Evolutionary conservation across 2,888 invertebrate species (phyloP).

Genomic region (Lucinisca nassula): DNA sequence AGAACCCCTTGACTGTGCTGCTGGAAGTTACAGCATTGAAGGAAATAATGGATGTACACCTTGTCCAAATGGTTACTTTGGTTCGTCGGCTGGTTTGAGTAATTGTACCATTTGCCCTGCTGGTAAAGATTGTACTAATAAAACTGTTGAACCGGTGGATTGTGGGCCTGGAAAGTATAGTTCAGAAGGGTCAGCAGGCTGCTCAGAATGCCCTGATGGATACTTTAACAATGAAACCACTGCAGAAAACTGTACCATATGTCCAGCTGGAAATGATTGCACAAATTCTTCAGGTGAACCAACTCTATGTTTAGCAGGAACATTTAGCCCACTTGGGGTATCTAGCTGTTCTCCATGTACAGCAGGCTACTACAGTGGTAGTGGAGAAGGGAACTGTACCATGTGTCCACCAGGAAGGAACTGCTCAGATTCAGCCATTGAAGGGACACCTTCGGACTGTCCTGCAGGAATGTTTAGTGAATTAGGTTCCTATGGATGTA

Average conservation of each 20-base stretch:
- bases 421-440: slow-evolving; percentile 45
- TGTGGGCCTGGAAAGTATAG: slow-evolving; percentile 71
- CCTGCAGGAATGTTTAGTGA: slow-evolving; percentile 79
- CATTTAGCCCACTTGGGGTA: slow-evolving; percentile 63
- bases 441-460: slow-evolving; percentile 75
- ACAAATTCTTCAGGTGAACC: slow-evolving; percentile 12
- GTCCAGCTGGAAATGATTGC: slow-evolving; percentile 49
- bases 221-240: slow-evolving; percentile 36
- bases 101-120: slow-evolving; percentile 81
- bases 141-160: slow-evolving; percentile 26
- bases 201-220: slow-evolving; percentile 66
- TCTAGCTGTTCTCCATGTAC: slow-evolving; percentile 40
- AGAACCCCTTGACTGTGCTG: slow-evolving; percentile 64
- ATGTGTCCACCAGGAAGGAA: slow-evolving; percentile 64
- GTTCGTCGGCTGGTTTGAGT: slow-evolving; percentile 63
- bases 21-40: slow-evolving; percentile 65
- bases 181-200: slow-evolving; percentile 54
- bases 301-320: slow-evolving; percentile 47
- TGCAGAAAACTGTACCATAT: slow-evolving; percentile 40
- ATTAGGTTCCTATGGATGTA: slow-evolving; percentile 78
- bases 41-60: slow-evolving; percentile 55
- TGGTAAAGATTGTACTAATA: slow-evolving; percentile 67
- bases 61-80: slow-evolving; percentile 72
- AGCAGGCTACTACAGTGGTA: slow-evolving; percentile 46
- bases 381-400: slow-evolving; percentile 34